Evolutionary conservation across 2,888 invertebrate species (phyloP).

Genomic region (Noctua janthe): DNA sequence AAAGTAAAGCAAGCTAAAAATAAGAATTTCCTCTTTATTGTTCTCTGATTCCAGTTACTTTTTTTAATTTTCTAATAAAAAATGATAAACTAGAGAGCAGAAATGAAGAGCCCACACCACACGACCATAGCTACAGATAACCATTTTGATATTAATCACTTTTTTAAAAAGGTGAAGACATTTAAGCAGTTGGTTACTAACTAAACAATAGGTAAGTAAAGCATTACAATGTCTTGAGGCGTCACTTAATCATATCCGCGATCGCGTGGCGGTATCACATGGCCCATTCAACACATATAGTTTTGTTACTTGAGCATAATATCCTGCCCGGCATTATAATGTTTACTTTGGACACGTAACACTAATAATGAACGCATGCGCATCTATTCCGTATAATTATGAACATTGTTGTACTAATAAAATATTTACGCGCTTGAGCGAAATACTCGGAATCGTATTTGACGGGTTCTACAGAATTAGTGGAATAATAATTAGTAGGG

Average conservation of each 20-base stretch:
- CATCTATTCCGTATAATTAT: slow-evolving; percentile 66
- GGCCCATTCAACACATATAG: slow-evolving; percentile 83
- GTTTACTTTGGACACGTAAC: slow-evolving; percentile 87
- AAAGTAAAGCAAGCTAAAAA: too few relatives aligned
- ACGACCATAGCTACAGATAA: background rate
- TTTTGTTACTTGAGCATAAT: slow-evolving; percentile 87
- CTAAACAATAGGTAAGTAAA: slow-evolving; percentile 69
- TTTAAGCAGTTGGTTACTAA: slow-evolving; percentile 36
- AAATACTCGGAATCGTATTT: slow-evolving; percentile 48
- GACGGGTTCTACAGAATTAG: slow-evolving; percentile 38
- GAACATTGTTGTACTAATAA: slow-evolving; percentile 57
- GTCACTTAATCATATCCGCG: slow-evolving; percentile 70
- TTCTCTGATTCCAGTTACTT: background rate
- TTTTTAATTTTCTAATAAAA: background rate
- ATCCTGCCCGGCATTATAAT: slow-evolving; percentile 85
- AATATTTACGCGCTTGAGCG: slow-evolving; percentile 53
- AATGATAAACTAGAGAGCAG: background rate
- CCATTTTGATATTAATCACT: background rate
- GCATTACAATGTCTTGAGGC: slow-evolving; percentile 65
- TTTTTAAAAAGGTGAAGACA: background rate
- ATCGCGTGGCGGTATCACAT: slow-evolving; percentile 73
- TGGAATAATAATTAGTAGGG: slow-evolving; percentile 1
- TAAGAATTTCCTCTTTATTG: background rate
- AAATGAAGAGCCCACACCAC: too few relatives aligned
- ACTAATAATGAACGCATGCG: slow-evolving; percentile 72